Evolutionary conservation across 1,140 invertebrate species (phyloP).

Genomic region (Megalopta genalis): DNA sequence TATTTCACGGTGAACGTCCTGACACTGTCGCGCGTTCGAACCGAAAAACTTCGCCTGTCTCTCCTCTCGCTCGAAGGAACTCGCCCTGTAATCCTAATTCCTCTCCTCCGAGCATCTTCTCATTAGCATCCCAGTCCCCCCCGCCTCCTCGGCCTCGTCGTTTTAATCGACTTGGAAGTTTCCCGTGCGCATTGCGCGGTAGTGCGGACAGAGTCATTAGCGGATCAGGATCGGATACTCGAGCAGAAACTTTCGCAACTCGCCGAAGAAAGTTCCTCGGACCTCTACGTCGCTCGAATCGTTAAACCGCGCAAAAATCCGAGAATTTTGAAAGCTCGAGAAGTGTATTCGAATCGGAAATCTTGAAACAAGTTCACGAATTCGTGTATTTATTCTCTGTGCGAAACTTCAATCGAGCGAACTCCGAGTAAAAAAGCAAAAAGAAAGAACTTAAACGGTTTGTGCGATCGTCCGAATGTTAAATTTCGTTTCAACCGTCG

Average conservation of each 20-base stretch:
- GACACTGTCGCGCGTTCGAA: conserved; percentile 56
- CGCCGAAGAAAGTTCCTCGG: too few relatives aligned
- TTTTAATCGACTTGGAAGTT: neutral
- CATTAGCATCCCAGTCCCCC: conserved; percentile 26
- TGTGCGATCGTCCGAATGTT: too few relatives aligned
- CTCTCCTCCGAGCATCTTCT: conserved; percentile 27
- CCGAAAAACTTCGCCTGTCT: conserved; percentile 43
- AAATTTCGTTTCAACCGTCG: too few relatives aligned
- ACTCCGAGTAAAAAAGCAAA: too few relatives aligned
- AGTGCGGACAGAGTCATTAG: neutral
- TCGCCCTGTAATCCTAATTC: conserved; percentile 59
- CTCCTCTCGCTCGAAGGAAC: conserved; percentile 46
- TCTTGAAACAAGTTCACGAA: too few relatives aligned
- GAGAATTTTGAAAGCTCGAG: too few relatives aligned
- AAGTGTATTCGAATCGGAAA: too few relatives aligned
- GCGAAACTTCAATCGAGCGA: too few relatives aligned
- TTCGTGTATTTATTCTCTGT: too few relatives aligned
- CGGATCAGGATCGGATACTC: neutral
- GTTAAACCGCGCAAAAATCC: too few relatives aligned
- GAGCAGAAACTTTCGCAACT: neutral
- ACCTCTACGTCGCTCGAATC: too few relatives aligned
- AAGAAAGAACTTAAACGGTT: too few relatives aligned
- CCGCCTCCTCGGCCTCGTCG: neutral
- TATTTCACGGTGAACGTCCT: conserved; percentile 59
- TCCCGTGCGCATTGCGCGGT: neutral